Conservation (phyloP, 2,888 invertebrate species). For the Sceliomorpha sp. region DNA sequence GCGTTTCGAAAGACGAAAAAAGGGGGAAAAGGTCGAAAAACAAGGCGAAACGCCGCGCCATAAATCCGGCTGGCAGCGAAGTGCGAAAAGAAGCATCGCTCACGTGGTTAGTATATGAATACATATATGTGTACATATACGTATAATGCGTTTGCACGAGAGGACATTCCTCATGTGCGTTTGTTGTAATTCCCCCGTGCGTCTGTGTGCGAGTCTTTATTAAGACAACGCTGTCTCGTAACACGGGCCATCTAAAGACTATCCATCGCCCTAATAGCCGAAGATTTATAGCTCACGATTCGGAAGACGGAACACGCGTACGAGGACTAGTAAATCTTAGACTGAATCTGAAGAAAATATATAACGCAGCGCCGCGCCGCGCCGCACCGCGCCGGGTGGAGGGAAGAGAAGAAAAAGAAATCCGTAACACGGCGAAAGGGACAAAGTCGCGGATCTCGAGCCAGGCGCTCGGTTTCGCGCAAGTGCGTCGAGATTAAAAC, state of each 20-base stretch:
- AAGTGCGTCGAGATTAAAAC: too few relatives aligned
- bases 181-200: conserved; percentile 53
- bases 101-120: conserved; percentile 50
- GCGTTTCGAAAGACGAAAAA: conserved; percentile 51
- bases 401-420: conserved; percentile 14
- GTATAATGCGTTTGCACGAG: conserved; percentile 41
- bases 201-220: conserved; percentile 62
- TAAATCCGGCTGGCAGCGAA: conserved; percentile 56
- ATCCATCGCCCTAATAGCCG: conserved; percentile 78
- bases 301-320: conserved; percentile 53
- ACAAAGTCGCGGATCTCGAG: conserved; percentile 9
- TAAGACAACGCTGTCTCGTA: conserved; percentile 70
- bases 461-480: too few relatives aligned
- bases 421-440: conserved; percentile 18
- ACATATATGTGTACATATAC: conserved; percentile 25
- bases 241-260: conserved; percentile 76
- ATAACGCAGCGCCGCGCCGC: too few relatives aligned
- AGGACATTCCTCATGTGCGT: conserved; percentile 51
- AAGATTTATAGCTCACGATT: conserved; percentile 74
- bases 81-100: conserved; percentile 58
- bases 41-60: conserved; percentile 41
- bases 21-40: conserved; percentile 38
- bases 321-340: conserved; percentile 50
- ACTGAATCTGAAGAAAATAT: conserved; percentile 41
- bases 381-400: conserved; percentile 12